Evolutionary conservation across 2,113 vertebrate species (phyloP).

Genomic region (Opisthocomus hoazin): DNA sequence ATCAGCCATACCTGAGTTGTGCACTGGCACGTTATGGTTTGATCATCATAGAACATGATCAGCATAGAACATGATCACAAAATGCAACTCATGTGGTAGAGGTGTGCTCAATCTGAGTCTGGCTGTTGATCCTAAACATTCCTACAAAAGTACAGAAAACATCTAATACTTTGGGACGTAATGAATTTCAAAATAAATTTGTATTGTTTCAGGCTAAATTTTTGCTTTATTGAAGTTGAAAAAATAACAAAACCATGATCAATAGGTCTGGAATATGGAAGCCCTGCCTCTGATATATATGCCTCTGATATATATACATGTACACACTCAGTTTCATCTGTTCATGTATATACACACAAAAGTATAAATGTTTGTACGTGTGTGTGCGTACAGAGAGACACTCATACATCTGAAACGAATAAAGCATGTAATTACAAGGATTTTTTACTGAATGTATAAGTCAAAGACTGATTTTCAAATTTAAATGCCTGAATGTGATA

Average conservation of each 20-base stretch:
- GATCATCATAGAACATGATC: neutral
- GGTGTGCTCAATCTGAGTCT: neutral
- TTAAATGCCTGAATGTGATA: neutral
- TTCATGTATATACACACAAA: neutral
- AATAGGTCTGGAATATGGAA: neutral
- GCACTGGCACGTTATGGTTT: neutral
- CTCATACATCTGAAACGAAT: neutral
- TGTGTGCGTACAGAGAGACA: neutral
- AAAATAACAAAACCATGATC: neutral
- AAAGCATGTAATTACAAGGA: neutral
- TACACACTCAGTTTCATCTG: neutral
- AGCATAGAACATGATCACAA: no score
- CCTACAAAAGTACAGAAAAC: neutral
- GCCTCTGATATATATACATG: neutral
- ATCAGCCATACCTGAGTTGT: neutral
- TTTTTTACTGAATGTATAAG: neutral
- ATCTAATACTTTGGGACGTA: accelerated
- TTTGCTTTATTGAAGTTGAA: neutral
- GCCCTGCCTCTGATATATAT: neutral
- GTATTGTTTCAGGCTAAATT: neutral
- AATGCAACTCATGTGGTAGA: neutral
- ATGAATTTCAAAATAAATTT: neutral
- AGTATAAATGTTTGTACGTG: neutral
- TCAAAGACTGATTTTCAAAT: neutral
- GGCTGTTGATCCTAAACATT: neutral